Base-by-base conservation (phyloP, 2,888 invertebrate species). In the Nesidiocoris tenuis region DNA sequence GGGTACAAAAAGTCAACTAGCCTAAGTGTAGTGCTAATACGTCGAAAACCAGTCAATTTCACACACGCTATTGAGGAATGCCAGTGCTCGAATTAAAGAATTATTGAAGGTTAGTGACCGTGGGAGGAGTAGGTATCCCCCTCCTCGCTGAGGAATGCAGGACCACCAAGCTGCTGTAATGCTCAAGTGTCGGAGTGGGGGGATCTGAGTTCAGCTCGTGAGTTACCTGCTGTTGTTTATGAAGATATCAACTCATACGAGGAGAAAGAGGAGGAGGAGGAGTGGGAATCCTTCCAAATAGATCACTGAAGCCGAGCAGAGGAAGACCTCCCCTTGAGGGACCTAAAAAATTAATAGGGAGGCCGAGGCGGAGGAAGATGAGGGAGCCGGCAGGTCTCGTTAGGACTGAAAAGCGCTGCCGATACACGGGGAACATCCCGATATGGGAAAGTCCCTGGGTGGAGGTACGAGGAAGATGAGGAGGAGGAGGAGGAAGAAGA, bases 221-320 rank as follows among this genome's bases (percentile, higher is more conserved):
- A 72, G 61, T 72, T 72, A 72, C 72, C 72, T 72, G 70, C 56
- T 17, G 72, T 72, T 63, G 72, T 72, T 72, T 72, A 72, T 72
- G 72, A 72, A 72, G 72, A 61, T 72, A 72, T 72, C 72, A 72
- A 61, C 61, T 67, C 67, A 21, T 25, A n/a, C n/a, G n/a, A n/a
- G n/a, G n/a, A n/a, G n/a, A n/a, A n/a, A n/a, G 55, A 72, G 72
- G 63, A 59, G 18, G 59, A 59, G 39, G 39, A 39, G 12, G 24
- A 59, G 61, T 61, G 72, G 39, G 72, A 39, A 72, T 61, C 59
- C 61, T 72, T 39, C 39, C 72, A 72, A 72, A 72, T 72, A 72
- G 72, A 72, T 72, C 72, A 72, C 72, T 61, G 61, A 72, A 59
- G 59, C 25, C 24, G 25, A 25, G 70, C 24, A 72, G 39, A 7